Evolutionary conservation across 1,140 invertebrate genomes (phyloP), one percentile per base, ranked within the genome.

Genomic region (Macrobrachium nipponense): DNA sequence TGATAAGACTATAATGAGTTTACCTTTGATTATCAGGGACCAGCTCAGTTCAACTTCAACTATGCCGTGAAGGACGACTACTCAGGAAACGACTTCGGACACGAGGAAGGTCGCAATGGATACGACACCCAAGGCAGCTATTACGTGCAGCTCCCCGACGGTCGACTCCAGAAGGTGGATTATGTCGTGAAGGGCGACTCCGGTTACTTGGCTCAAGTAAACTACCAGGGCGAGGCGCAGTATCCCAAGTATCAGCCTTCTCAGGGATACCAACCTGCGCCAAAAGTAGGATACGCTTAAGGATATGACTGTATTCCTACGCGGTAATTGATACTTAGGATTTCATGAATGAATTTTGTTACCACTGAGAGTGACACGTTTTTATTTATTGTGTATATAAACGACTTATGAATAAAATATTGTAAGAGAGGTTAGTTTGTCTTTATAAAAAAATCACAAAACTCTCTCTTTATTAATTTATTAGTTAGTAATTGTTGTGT

Each of bases 1-100:
- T 27, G 8, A 51, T 12, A 51, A 51, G 5, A 10, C 0, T 36
- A 36, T 10, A 51, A 51, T 51, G 12, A 51, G 3, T 51, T 51
- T 12, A 2, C 12, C 12, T 70, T 5, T 51, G 5, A 51, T 51
- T 51, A 5, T 7, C 27, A 59, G 80, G 81, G 18, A 2, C 81
- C 81, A 43, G 81, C 81, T 27, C 23, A 82, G 59, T 82, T 76
- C 43, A 64, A 76, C 59, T 82, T 82, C 81, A 76, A 82, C 70
- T 82, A 70, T 44, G 72, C 59, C 72, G 70, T 82, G 59, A 76
- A 76, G 27, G 81, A 82, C 81, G 70, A 61, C 58, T n/a, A 61
- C 36, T 82, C 81, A 59, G 72, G 81, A 72, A 82, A 82, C 81
- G 61, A 75, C 70, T 75, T 44, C 80, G 80, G 51, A 23, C 81